Conservation (phyloP, 2,113 vertebrate species). For the Hippopotamus amphibius region DNA sequence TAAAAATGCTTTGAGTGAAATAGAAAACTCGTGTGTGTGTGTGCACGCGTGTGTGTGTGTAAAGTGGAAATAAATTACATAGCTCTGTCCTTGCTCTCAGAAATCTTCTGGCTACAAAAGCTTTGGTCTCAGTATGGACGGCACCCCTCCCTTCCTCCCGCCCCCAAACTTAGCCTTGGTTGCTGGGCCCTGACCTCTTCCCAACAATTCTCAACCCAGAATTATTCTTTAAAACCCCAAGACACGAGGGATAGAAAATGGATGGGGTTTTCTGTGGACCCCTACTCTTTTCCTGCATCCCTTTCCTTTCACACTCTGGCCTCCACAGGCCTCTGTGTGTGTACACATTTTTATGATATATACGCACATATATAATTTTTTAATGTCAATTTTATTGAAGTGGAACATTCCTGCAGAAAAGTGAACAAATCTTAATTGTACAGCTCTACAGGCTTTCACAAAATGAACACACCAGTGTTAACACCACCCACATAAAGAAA, state of each 20-base stretch:
- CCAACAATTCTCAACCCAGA: background rate
- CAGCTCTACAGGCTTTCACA: background rate
- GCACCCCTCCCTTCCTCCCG: background rate
- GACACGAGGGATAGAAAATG: background rate
- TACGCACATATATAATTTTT: background rate
- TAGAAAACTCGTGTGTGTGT: slow-evolving; percentile 72
- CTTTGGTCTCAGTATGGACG: background rate
- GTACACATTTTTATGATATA: background rate
- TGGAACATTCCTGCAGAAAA: slow-evolving; percentile 40
- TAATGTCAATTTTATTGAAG: slow-evolving; percentile 50
- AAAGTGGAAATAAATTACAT: background rate
- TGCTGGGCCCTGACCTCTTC: background rate
- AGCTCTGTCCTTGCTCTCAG: background rate
- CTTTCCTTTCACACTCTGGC: background rate
- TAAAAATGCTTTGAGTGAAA: slow-evolving; percentile 79
- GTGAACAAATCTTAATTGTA: background rate
- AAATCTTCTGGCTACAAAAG: slow-evolving; percentile 43
- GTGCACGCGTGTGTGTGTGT: slow-evolving; percentile 15
- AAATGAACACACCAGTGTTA: background rate
- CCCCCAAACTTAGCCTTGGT: background rate
- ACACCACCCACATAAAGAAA: background rate
- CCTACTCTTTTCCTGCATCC: background rate
- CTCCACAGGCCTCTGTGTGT: background rate
- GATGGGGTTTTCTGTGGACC: background rate
- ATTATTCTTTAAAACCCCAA: background rate